Evolutionary conservation across 35 echinoderm and acorn worm genomes (phyloP).

Genomic region (Ptychodera flava): DNA sequence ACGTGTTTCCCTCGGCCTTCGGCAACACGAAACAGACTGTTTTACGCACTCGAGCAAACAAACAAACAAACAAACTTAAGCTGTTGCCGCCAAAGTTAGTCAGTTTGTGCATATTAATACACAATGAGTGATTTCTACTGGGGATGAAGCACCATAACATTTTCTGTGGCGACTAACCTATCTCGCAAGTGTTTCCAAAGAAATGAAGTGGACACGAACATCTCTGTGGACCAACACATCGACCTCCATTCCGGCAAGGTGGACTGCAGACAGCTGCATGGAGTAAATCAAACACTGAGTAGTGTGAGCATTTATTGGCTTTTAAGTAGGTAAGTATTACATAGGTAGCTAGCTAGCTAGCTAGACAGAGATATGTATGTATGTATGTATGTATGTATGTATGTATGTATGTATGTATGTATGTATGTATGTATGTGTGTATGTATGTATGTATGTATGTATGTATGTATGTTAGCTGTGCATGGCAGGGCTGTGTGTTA

Average conservation of each 20-base stretch:
- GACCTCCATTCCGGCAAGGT: constrained; percentile 65
- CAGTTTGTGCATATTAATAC: neutral
- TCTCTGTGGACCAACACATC: constrained; percentile 61
- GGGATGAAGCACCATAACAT: no score
- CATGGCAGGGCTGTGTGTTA: no score
- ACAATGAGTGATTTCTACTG: no score
- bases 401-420: no score
- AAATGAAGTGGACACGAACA: constrained; percentile 78
- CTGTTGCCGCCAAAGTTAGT: neutral
- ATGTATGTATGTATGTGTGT: constrained; percentile 21
- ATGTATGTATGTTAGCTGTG: no score
- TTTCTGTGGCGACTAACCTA: no score
- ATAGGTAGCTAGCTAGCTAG: neutral
- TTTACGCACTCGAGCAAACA: no score
- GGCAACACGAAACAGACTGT: neutral
- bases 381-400: no score
- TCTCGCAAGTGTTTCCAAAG: constrained; percentile 63
- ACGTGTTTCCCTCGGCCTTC: neutral
- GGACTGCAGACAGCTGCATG: constrained; percentile 78
- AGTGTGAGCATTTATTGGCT: no score
- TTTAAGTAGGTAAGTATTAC: no score
- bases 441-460: no score
- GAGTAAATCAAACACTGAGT: no score
- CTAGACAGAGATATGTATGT: constrained; percentile 15
- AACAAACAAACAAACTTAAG: neutral